phyloP scores from a whole-genome alignment of 2,797 vertebrate genomes.

The Esox masquinongy region DNA sequence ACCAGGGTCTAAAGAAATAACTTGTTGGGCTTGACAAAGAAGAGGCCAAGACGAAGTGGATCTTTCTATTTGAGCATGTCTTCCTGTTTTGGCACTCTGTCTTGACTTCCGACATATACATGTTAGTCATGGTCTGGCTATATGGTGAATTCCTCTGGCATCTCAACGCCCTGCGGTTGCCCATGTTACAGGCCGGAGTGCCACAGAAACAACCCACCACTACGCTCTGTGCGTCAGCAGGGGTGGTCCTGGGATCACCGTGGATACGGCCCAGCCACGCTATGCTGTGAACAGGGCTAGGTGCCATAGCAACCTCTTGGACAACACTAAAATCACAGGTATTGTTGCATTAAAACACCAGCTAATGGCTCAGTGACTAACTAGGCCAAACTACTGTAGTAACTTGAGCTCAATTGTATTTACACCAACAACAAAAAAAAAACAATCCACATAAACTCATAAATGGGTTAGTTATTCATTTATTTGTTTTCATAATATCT shows the following conservation, averaged over 20 bases:
- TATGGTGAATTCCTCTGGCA: slow-evolving; percentile 67
- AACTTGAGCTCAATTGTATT: slow-evolving; percentile 8
- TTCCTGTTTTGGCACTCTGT: slow-evolving; percentile 20
- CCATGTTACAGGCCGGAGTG: slow-evolving; percentile 45
- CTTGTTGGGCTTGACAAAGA: neutral
- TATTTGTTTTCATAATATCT: slow-evolving; percentile 45
- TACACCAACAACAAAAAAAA: slow-evolving; percentile 31
- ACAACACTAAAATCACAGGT: slow-evolving; percentile 22
- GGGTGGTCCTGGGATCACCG: slow-evolving; percentile 71
- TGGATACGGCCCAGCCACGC: slow-evolving; percentile 75
- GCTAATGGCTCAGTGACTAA: neutral
- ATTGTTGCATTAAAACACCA: neutral
- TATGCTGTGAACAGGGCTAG: slow-evolving; percentile 73
- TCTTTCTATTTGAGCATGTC: neutral
- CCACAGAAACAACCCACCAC: slow-evolving; percentile 54
- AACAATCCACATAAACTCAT: slow-evolving; percentile 39
- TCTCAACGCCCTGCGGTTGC: slow-evolving; percentile 44
- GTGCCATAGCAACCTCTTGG: slow-evolving; percentile 71
- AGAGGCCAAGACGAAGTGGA: neutral
- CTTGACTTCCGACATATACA: slow-evolving; percentile 9
- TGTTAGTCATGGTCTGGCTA: slow-evolving; percentile 46
- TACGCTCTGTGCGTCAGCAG: slow-evolving; percentile 61
- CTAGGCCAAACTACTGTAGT: neutral
- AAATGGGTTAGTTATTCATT: slow-evolving; percentile 15
- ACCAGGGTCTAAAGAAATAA: neutral